Conservation (phyloP, 2,113 vertebrate genomes). For the Burhinus oedicnemus region DNA sequence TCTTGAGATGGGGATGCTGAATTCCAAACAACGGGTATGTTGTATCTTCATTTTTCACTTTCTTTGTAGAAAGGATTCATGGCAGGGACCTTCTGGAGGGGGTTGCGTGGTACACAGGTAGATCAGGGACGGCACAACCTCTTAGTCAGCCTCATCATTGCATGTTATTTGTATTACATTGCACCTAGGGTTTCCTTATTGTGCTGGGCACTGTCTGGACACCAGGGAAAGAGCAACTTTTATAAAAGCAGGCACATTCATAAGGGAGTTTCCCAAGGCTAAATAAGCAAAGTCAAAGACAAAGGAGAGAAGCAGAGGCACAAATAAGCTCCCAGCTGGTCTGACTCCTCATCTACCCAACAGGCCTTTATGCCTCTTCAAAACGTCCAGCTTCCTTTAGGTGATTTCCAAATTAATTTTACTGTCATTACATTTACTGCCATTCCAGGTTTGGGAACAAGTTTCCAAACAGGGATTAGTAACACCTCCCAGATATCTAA, state of each 20-base stretch:
- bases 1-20: conserved; percentile 95
- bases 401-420: not conserved
- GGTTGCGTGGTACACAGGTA: not conserved
- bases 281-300: not conserved
- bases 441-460: not conserved
- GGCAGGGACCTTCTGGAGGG: not conserved
- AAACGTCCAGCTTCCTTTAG: not conserved
- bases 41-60: not conserved
- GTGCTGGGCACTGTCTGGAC: not conserved
- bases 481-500: not conserved
- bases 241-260: not conserved
- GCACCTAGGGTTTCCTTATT: not conserved
- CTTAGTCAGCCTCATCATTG: not conserved
- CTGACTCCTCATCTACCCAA: not conserved
- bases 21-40: conserved; percentile 87
- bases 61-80: not conserved
- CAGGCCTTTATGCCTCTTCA: not conserved
- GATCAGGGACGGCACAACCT: not conserved
- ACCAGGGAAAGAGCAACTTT: not conserved
- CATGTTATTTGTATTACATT: accelerated
- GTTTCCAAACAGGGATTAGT: not conserved
- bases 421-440: not conserved
- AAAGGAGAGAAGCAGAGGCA: not conserved
- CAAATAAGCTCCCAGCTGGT: not conserved
- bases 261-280: not conserved